phyloP scores from a whole-genome alignment of 1,140 invertebrate genomes.

The Panulirus ornatus region DNA sequence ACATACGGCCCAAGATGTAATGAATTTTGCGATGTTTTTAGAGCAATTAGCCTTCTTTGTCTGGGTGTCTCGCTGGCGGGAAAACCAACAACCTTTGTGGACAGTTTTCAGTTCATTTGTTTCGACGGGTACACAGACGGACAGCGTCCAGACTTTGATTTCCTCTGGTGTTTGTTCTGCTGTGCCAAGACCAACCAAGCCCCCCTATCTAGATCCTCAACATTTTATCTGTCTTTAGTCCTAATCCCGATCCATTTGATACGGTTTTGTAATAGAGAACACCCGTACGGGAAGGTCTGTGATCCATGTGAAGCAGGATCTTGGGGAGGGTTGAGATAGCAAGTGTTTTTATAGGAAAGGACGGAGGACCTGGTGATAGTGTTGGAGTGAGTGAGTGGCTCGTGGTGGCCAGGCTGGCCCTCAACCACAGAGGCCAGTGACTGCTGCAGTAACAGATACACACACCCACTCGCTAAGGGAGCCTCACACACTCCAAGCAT shows the following conservation, averaged over 20 bases:
- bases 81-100: conserved; percentile 65
- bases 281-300: background rate
- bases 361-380: no score
- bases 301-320: background rate
- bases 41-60: conserved; percentile 72
- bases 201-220: background rate
- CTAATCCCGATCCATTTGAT: background rate
- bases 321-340: no score
- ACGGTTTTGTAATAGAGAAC: background rate
- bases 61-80: conserved; percentile 63
- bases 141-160: conserved; percentile 56
- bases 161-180: conserved; percentile 47
- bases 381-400: background rate
- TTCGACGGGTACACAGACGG: conserved; percentile 52
- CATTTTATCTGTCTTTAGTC: background rate
- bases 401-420: no score
- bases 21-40: conserved; percentile 70
- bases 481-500: no score
- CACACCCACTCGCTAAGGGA: no score
- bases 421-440: no score
- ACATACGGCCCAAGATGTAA: conserved; percentile 59
- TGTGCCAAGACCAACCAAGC: background rate
- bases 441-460: no score
- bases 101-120: conserved; percentile 72
- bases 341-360: no score